Evolutionary conservation across 2,113 vertebrate species (phyloP).

Genomic region (Donacobius atricapilla): DNA sequence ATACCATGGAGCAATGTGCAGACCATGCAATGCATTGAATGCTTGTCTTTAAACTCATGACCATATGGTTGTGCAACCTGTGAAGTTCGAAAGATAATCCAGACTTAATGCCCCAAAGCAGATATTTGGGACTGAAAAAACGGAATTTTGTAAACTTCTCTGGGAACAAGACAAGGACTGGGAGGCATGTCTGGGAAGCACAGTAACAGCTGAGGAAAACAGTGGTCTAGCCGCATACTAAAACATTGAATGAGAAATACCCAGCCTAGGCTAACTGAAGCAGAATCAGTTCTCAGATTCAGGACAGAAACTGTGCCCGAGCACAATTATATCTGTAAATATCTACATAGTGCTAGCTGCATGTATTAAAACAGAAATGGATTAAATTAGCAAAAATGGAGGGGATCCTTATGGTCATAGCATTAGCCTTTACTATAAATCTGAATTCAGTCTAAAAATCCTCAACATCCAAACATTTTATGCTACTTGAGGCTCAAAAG

Average conservation of each 20-base stretch:
- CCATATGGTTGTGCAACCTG: accelerated
- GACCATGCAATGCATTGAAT: background rate
- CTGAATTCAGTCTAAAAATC: background rate
- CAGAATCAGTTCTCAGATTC: background rate
- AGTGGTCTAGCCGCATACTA: background rate
- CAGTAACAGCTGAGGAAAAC: background rate
- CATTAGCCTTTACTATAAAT: background rate
- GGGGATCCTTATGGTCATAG: background rate
- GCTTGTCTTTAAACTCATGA: background rate
- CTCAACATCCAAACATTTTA: background rate
- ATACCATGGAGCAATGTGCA: background rate
- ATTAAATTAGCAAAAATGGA: background rate
- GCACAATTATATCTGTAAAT: background rate
- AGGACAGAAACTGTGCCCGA: background rate
- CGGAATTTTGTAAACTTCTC: background rate
- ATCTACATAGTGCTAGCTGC: background rate
- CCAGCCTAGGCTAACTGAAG: background rate
- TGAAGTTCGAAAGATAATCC: background rate
- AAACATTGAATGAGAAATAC: background rate
- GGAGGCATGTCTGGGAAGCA: background rate
- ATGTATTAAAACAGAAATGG: background rate
- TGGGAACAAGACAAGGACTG: background rate
- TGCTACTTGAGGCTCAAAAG: background rate
- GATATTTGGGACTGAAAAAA: background rate
- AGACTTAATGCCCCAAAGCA: background rate